Base-by-base conservation (phyloP, 1,140 invertebrate genomes). In the Calosoma granatense region DNA sequence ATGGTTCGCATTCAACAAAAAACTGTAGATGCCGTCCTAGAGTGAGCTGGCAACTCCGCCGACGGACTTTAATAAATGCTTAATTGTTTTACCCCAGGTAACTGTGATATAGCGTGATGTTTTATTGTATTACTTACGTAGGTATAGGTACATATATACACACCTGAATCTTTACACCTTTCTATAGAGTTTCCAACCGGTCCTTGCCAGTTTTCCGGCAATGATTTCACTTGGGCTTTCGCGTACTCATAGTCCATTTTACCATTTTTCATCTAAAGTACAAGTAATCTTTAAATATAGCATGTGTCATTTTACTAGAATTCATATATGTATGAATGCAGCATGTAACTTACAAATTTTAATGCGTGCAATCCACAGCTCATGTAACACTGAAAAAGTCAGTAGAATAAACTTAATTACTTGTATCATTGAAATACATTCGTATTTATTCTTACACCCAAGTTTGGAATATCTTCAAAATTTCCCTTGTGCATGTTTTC, bases 231-330 rank as follows among this genome's bases (percentile, higher is more conserved):
- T 47, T 47, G 41, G 9, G 6, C 17, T 17, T 11, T 47, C 15
- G 41, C 41, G 17, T 12, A 47, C 4, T 47, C 41, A 17, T 47
- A 47, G 17, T 47, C 41, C 41, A 47, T 47, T 47, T 47, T 47
- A 12, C 41, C 41, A 17, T 47, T 47, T 47, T 47, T 47, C 41
- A 47, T 47, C 41, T 47, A 47, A 30, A 12, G 15, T 17, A 47
- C 9, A 47, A 47, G 15, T 17, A 11, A 47, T 12, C 15, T 12
- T 47, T 11, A 12, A 9, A 47, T 47, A 12, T 47, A 47, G 41
- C n/a, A n/a, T n/a, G n/a, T n/a, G n/a, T n/a, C n/a, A n/a, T n/a
- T n/a, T n/a, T n/a, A n/a, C n/a, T n/a, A n/a, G n/a, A n/a, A n/a
- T n/a, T n/a, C n/a, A 47, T 47, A 47, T 9, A 36, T n/a, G n/a